These are phyloP conservation scores for Basileuterus tristriatus DNA, from an alignment of 2,797 vertebrate genomes.

Conservation along the genomic window DNA sequence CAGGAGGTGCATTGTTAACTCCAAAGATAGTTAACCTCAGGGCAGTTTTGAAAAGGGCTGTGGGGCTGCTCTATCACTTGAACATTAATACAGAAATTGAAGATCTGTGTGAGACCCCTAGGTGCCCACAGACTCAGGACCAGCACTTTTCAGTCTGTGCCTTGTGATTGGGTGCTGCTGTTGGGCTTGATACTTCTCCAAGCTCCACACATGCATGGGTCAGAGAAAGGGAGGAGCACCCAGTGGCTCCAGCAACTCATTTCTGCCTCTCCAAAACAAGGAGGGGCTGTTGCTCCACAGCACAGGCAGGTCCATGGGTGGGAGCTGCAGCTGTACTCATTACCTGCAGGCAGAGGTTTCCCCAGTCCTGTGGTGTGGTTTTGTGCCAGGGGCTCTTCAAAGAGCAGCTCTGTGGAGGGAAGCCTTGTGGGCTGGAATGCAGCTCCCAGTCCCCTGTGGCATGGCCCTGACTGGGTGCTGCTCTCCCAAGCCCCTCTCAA, in stretches of 20 bases:
- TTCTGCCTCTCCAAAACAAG: background rate
- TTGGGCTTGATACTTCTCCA: background rate
- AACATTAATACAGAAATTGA: background rate
- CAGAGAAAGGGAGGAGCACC: background rate
- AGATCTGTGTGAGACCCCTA: background rate
- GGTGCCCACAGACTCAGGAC: fast-evolving
- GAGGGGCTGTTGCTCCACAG: background rate
- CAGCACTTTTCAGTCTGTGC: background rate
- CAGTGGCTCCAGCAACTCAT: background rate
- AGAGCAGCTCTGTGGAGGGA: background rate
- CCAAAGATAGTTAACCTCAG: background rate
- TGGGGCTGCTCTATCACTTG: background rate
- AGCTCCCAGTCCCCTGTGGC: background rate
- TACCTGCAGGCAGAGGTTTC: background rate
- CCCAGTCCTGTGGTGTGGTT: background rate
- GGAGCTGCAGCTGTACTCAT: background rate
- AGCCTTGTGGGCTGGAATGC: background rate
- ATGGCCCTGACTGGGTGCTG: background rate
- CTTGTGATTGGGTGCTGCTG: background rate
- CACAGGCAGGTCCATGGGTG: background rate
- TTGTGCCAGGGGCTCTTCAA: background rate
- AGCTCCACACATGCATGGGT: fast-evolving
- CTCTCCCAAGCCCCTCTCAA: fast-evolving
- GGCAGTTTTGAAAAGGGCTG: background rate
- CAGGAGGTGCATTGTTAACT: background rate